Evolutionary conservation across 1,140 invertebrate species (phyloP).

Genomic region (Ostrea edulis): DNA sequence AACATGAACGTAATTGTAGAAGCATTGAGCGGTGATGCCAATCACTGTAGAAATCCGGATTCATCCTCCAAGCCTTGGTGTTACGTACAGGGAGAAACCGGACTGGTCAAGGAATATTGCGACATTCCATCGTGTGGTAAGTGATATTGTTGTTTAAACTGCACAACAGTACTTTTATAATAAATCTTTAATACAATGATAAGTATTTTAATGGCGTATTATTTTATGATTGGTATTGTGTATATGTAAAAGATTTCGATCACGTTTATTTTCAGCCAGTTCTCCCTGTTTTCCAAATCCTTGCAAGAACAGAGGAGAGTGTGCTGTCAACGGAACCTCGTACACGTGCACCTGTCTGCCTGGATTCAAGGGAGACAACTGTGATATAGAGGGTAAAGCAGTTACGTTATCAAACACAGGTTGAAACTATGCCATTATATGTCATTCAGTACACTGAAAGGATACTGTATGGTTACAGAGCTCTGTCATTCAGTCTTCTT

Average conservation of each 20-base stretch:
- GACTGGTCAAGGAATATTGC: background rate
- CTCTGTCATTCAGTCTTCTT: too few species aligned
- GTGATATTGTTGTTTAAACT: background rate
- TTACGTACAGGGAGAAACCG: background rate
- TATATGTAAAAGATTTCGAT: background rate
- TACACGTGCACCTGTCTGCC: background rate
- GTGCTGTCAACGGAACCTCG: background rate
- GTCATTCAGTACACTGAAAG: too few species aligned
- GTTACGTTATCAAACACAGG: too few species aligned
- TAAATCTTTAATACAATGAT: too few species aligned
- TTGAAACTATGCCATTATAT: too few species aligned
- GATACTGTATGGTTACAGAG: too few species aligned
- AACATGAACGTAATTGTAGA: background rate
- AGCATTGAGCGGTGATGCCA: background rate
- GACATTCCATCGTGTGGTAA: background rate
- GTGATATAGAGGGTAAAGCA: background rate
- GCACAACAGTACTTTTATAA: too few species aligned
- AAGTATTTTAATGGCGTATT: too few species aligned
- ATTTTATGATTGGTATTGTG: background rate
- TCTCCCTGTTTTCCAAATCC: conserved; percentile 5
- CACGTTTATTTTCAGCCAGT: background rate
- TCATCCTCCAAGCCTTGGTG: background rate
- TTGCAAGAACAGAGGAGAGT: conserved; percentile 2
- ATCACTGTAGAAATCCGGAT: background rate
- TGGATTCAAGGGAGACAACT: conserved; percentile 2